Percentiles rank a stretch among this genome's conserved stretches.
Conservation (phyloP, 2,113 vertebrate species). For the Phasianus colchicus region DNA sequence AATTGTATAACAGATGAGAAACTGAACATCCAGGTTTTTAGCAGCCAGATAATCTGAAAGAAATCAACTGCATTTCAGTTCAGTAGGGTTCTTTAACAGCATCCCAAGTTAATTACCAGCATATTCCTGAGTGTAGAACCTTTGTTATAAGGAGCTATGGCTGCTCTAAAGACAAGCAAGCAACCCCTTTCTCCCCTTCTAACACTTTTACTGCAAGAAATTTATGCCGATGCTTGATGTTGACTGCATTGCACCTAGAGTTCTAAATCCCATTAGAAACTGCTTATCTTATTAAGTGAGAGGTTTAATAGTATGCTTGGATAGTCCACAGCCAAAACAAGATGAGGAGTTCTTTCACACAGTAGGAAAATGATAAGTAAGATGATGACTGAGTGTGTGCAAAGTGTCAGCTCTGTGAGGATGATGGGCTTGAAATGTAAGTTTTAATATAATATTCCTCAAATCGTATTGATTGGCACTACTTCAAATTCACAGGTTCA, state of each 20-base stretch:
- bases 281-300: conserved; percentile 24
- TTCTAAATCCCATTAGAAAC: conserved; percentile 45
- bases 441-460: conserved; percentile 32
- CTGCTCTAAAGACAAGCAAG: not conserved
- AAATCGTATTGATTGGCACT: conserved; percentile 9
- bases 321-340: not conserved
- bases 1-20: conserved; percentile 47
- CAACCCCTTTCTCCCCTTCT: not conserved
- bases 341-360: not conserved
- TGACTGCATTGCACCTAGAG: not conserved
- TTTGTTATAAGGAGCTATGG: not conserved
- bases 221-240: conserved; percentile 9
- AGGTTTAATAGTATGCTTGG: conserved; percentile 12
- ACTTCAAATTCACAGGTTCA: conserved; percentile 17
- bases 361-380: conserved; percentile 13
- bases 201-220: conserved; percentile 14
- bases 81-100: not conserved
- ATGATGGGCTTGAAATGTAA: conserved; percentile 6
- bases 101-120: not conserved
- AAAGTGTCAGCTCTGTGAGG: conserved; percentile 9
- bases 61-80: conserved; percentile 2
- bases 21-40: not conserved
- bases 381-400: not conserved
- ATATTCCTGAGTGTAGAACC: not conserved
- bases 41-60: not conserved